Base-by-base conservation (phyloP, 2,113 vertebrate genomes). In the Crypturellus undulatus region DNA sequence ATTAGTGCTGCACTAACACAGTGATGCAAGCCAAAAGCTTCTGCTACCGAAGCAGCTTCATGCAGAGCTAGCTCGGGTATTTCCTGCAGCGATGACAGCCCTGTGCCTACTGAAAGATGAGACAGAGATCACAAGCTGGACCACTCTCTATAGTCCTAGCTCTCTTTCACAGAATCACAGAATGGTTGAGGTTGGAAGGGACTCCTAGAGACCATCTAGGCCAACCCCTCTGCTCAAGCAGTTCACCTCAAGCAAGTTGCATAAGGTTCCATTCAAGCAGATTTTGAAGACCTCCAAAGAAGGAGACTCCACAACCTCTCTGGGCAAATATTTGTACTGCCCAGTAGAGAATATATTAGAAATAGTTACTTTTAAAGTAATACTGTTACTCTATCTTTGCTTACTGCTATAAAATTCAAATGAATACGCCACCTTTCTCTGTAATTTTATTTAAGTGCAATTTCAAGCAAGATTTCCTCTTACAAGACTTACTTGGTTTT, bases 11-110 rank as follows among this genome's bases (percentile, higher is more conserved):
- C 72, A 73, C 93, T 90, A 75, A 59, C 76, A 59, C 16, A 34
- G 19, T 38, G 49, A 14, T n/a, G 49, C 47, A 52, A 38, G 28
- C 47, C 52, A 16, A 26, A 49, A 52, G 54, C 49, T 75, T 85
- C 75, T 96, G 79, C 83, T 78, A 80, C 64, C 42, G 42, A 71
- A 92, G 72, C 72, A 93, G n/a, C 56, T 80, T 94, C 72, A 19
- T 73, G 76, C 91, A 52, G 82, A 79, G 76, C 58, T 58, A 84
- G 42, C 73, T 77, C 83, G 60, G 15, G 42, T 84, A 26, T 13
- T 93, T 49, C 69, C 30, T 85, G 9, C 34, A 40, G 38, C 38
- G 82, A 84, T 85, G 59, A 60, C 47, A 75, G 64, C 36, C 82
- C 34, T 64, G 25, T 78, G 42, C 25, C 38, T 88, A 58, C 34